Evolutionary conservation across 2,797 vertebrate species (phyloP).

Genomic region (Tokudaia muenninki): DNA sequence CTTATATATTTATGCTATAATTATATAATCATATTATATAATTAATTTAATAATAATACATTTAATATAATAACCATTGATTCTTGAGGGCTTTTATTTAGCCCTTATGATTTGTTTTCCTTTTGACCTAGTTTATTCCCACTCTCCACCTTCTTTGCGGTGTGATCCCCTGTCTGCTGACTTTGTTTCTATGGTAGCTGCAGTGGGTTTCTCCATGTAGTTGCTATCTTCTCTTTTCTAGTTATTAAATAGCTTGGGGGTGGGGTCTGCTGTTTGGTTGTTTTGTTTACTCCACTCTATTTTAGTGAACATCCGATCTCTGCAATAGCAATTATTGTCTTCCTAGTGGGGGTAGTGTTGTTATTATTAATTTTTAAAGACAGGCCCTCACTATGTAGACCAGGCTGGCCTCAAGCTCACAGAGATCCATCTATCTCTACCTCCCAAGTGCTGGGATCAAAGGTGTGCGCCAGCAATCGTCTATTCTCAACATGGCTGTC

Average conservation of each 20-base stretch:
- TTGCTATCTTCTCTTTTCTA: background rate
- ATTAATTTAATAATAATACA: background rate
- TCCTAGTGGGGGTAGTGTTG: background rate
- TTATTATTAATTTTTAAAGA: background rate
- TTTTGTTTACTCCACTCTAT: background rate
- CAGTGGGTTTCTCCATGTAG: background rate
- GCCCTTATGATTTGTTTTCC: conserved; percentile 24
- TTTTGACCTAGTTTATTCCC: conserved; percentile 23
- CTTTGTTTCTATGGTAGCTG: background rate
- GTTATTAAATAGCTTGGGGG: background rate
- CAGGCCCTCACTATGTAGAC: background rate
- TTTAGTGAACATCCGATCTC: background rate
- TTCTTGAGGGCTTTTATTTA: background rate
- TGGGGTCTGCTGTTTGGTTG: background rate
- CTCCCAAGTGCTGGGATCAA: background rate
- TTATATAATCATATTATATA: background rate
- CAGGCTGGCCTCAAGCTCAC: background rate
- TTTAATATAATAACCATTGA: conserved; percentile 40
- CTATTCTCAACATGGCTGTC: background rate
- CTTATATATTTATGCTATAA: too few species aligned
- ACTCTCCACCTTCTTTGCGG: conserved; percentile 2
- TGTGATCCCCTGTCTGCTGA: background rate
- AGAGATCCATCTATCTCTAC: background rate
- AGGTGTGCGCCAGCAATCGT: background rate
- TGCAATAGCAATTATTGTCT: background rate